Conservation (phyloP, 2,888 invertebrate genomes). For the Stegophylla sp. region DNA sequence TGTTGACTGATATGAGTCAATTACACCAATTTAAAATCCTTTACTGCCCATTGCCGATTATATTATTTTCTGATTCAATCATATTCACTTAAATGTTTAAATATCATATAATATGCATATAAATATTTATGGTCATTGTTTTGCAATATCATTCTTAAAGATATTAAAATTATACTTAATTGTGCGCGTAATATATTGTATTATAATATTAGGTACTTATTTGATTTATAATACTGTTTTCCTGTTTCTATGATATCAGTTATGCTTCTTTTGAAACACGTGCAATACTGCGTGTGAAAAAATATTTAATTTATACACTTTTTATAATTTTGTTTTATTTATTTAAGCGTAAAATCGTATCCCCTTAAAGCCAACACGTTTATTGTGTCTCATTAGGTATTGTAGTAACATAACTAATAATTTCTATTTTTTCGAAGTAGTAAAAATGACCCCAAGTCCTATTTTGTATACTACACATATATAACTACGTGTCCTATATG, state of each 20-base stretch:
- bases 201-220: not conserved
- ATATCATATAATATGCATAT: not conserved
- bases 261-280: not conserved
- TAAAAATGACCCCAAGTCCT: not conserved
- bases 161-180: not conserved
- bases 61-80: constrained; percentile 26
- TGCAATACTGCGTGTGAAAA: not conserved
- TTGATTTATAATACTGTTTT: not conserved
- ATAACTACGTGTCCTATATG: not conserved
- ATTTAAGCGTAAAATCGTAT: constrained; percentile 8
- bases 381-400: not conserved
- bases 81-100: not conserved
- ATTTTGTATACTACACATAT: not conserved
- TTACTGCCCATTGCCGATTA: not conserved
- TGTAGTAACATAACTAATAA: not conserved
- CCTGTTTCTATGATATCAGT: not conserved
- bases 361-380: not conserved
- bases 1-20: constrained; percentile 40
- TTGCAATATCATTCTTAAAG: constrained; percentile 17
- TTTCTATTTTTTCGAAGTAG: constrained; percentile 9
- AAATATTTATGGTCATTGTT: constrained; percentile 4
- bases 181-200: not conserved
- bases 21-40: constrained; percentile 43
- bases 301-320: not conserved
- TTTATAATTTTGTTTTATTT: not conserved